Evolutionary conservation across 2,113 vertebrate genomes (phyloP).

Genomic region (Strix aluco): DNA sequence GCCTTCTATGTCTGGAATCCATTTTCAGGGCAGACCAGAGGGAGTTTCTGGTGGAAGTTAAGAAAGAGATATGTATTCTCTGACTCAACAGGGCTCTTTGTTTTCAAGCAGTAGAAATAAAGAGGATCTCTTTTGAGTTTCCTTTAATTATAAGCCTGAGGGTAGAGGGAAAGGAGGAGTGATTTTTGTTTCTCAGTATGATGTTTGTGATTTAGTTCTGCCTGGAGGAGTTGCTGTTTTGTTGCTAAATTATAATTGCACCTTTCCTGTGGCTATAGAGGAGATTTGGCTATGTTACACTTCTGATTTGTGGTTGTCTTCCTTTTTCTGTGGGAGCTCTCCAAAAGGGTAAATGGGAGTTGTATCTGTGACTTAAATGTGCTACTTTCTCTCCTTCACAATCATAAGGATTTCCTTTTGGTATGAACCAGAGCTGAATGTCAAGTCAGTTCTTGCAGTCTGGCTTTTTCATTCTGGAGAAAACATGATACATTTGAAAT

Average conservation of each 20-base stretch:
- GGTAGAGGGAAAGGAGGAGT: conserved; percentile 5
- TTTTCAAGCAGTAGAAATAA: conserved; percentile 37
- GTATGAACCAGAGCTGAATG: background rate
- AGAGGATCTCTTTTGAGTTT: conserved; percentile 32
- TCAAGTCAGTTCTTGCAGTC: conserved; percentile 59
- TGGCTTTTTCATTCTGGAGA: conserved; percentile 2
- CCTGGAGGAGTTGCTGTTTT: conserved; percentile 45
- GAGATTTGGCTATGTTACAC: background rate
- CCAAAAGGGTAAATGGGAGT: background rate
- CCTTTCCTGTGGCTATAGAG: conserved; percentile 1
- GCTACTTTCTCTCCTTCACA: background rate
- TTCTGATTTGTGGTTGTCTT: background rate
- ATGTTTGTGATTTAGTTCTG: conserved; percentile 37
- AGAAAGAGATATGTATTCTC: background rate
- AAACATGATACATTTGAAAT: conserved; percentile 1
- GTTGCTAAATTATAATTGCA: conserved; percentile 23
- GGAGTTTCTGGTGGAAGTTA: background rate
- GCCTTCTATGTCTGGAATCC: background rate
- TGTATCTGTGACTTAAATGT: background rate
- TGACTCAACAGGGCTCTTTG: conserved; percentile 17
- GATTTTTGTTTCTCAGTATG: background rate
- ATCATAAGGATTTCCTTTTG: background rate
- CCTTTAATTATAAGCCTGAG: conserved; percentile 39
- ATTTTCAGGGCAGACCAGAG: background rate
- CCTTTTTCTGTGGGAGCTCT: background rate